A percentile compares a stretch with the other conserved stretches of the same genome.
Conservation (phyloP, 1,140 invertebrate genomes). For the Brachionus paranguensis region DNA sequence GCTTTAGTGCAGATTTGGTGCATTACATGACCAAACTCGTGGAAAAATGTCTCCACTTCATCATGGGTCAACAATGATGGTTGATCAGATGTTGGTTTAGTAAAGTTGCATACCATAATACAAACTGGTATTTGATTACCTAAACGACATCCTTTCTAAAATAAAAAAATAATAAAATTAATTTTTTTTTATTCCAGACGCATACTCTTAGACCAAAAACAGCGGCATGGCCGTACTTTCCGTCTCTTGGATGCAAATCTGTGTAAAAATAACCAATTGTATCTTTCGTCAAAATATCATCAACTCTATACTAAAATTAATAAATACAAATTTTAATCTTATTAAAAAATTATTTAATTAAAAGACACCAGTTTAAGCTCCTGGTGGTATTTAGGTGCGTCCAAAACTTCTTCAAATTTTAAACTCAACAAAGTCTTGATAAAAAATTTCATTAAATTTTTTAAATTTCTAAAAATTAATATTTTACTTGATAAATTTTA, state of each 20-base stretch:
- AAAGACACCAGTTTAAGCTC: slow-evolving; percentile 58
- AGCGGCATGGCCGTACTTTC: slow-evolving; percentile 60
- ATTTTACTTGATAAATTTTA: slow-evolving; percentile 57
- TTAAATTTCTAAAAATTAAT: background rate
- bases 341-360: slow-evolving; percentile 16
- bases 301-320: slow-evolving; percentile 54
- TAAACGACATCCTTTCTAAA: slow-evolving; percentile 30
- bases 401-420: slow-evolving; percentile 54
- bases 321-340: background rate
- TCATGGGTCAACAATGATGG: slow-evolving; percentile 59
- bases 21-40: slow-evolving; percentile 62
- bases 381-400: slow-evolving; percentile 57
- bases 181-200: slow-evolving; percentile 42
- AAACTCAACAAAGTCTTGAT: slow-evolving; percentile 55
- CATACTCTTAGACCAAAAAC: slow-evolving; percentile 46
- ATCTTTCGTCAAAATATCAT: slow-evolving; percentile 49
- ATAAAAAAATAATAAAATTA: background rate
- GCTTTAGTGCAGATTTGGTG: slow-evolving; percentile 58
- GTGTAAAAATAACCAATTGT: slow-evolving; percentile 60
- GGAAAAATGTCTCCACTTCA: slow-evolving; percentile 61
- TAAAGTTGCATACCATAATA: slow-evolving; percentile 61
- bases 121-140: slow-evolving; percentile 55
- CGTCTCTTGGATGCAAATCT: slow-evolving; percentile 59
- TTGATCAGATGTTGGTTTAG: slow-evolving; percentile 57
- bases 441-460: background rate